A percentile compares a stretch with the other conserved stretches of the same genome.
phyloP scores from a whole-genome alignment of 2,113 vertebrate genomes.

The Myrmecobius fasciatus region DNA sequence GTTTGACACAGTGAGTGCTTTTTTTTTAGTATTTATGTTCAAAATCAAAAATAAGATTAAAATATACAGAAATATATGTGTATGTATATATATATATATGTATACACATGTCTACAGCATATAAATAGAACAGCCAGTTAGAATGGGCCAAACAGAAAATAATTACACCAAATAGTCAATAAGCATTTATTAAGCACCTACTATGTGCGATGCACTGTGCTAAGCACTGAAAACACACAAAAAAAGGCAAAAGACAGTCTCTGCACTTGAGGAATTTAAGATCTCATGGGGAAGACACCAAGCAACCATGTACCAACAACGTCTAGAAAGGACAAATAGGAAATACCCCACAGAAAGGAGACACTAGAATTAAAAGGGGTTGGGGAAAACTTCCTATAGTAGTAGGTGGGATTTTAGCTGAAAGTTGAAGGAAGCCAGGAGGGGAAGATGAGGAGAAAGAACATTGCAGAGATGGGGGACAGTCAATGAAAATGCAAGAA shows the following conservation, averaged over 20 bases:
- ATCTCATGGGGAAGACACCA: too few species aligned
- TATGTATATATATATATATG: neutral
- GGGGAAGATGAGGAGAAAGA: neutral
- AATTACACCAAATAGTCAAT: neutral
- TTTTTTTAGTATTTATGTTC: too few species aligned
- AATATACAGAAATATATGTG: too few species aligned
- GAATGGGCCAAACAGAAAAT: neutral
- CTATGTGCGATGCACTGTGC: too few species aligned
- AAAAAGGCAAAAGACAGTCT: too few species aligned
- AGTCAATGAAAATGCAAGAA: neutral
- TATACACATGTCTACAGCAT: neutral
- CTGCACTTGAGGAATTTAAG: too few species aligned
- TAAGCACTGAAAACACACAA: too few species aligned
- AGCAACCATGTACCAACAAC: too few species aligned
- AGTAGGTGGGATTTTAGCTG: neutral
- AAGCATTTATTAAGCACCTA: neutral
- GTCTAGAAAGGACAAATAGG: too few species aligned
- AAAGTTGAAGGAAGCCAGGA: neutral
- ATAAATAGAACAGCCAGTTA: neutral
- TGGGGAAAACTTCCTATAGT: neutral
- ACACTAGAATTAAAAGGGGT: neutral
- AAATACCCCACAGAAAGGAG: too few species aligned
- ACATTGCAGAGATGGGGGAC: neutral
- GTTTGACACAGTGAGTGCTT: too few species aligned
- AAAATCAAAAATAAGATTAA: too few species aligned